These are phyloP conservation scores for Drosophila gaucha DNA, from an alignment of 2,888 invertebrate species.

Conservation along the genomic window DNA sequence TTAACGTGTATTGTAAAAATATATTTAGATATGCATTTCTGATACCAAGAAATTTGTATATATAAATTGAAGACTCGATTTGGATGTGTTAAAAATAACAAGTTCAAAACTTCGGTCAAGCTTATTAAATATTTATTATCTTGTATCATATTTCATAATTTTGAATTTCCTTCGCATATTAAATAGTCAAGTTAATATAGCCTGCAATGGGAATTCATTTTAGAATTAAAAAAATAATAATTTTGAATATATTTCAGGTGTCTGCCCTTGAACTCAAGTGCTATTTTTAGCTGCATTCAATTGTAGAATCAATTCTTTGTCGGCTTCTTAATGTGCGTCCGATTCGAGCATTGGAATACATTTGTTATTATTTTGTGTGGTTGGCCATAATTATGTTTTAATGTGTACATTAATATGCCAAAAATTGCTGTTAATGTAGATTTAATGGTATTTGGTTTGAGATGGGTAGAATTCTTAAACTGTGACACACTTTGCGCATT, in stretches of 20 bases:
- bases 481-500: background rate
- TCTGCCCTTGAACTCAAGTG: slow-evolving; percentile 44
- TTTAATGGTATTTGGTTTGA: slow-evolving; percentile 3
- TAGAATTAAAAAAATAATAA: background rate
- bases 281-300: slow-evolving; percentile 30
- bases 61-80: background rate
- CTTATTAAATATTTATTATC: background rate
- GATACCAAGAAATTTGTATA: background rate
- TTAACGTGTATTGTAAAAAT: background rate
- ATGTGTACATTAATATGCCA: slow-evolving; percentile 33
- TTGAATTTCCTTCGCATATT: background rate
- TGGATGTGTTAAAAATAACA: slow-evolving; percentile 3
- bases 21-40: background rate
- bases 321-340: slow-evolving; percentile 4
- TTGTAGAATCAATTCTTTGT: background rate
- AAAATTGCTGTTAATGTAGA: background rate
- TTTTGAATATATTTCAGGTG: background rate
- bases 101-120: slow-evolving; percentile 25
- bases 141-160: background rate
- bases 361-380: slow-evolving; percentile 2
- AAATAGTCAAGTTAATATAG: background rate
- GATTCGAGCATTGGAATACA: background rate
- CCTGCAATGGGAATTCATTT: background rate
- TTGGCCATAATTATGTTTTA: slow-evolving; percentile 35
- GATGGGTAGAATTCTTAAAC: background rate